A percentile compares a stretch with the other conserved stretches of the same genome.
These are phyloP conservation scores for Astropecten irregularis DNA, from an alignment of 53 echinoderm and acorn worm species.

Conservation along the genomic window DNA sequence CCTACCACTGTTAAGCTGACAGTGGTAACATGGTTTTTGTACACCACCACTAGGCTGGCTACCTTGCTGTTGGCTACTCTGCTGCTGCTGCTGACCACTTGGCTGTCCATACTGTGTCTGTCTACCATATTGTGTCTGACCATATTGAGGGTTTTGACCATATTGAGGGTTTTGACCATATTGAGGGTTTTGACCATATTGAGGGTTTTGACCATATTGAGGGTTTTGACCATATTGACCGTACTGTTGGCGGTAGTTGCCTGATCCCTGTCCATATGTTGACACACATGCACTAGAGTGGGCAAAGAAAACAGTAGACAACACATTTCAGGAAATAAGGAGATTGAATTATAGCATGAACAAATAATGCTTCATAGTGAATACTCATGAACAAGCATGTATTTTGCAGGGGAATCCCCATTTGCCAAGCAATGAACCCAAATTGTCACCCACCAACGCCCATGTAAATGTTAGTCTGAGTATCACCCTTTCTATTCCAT, in stretches of 20 bases:
- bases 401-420: no score
- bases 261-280: conserved; percentile 51
- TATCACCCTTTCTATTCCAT: no score
- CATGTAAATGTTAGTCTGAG: no score
- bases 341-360: no score
- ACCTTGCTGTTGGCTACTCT: background rate
- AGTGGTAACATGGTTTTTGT: conserved; percentile 58
- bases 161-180: conserved; percentile 4
- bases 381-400: no score
- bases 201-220: background rate
- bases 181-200: conserved; percentile 29
- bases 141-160: background rate
- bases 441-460: no score
- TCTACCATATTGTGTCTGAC: background rate
- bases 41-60: background rate
- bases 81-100: background rate
- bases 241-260: conserved; percentile 38
- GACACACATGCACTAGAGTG: conserved; percentile 88
- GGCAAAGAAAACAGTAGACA: no score
- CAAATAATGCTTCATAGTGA: no score
- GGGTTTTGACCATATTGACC: conserved; percentile 11
- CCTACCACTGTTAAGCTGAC: conserved; percentile 21
- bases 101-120: background rate
- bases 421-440: no score
- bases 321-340: no score